Conservation (phyloP, 1,140 invertebrate genomes). For the Drosophila sturtevanti region DNA sequence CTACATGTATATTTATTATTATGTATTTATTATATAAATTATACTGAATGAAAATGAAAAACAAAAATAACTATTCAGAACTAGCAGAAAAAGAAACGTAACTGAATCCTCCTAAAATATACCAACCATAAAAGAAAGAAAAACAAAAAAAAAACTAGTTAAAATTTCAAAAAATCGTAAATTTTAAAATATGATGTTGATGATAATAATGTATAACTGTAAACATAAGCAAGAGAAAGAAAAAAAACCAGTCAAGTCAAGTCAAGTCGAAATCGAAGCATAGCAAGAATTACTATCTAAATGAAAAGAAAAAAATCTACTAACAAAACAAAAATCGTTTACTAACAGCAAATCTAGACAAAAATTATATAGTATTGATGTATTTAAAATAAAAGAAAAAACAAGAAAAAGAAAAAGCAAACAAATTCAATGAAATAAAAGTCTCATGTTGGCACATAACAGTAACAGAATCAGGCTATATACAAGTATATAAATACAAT, state of each 20-base stretch:
- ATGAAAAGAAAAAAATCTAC: constrained; percentile 40
- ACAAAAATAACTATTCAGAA: constrained; percentile 46
- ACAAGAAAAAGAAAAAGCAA: no score
- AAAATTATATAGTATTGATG: constrained; percentile 53
- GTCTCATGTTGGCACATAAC: constrained; percentile 16
- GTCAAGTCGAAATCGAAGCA: constrained; percentile 54
- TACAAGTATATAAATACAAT: constrained; percentile 33
- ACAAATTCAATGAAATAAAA: constrained; percentile 8
- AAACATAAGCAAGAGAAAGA: constrained; percentile 68
- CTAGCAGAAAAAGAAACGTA: constrained; percentile 64
- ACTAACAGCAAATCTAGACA: constrained; percentile 65
- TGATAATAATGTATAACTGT: constrained; percentile 68
- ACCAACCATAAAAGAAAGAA: constrained; percentile 47
- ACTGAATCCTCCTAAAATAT: constrained; percentile 73
- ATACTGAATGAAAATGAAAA: constrained; percentile 67
- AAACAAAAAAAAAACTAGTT: constrained; percentile 51
- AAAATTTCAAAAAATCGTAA: constrained; percentile 51
- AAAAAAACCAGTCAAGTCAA: constrained; percentile 74
- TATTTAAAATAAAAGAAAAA: constrained; percentile 36
- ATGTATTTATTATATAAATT: constrained; percentile 81
- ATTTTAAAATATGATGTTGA: constrained; percentile 54
- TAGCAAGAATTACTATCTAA: constrained; percentile 46
- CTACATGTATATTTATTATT: constrained; percentile 82
- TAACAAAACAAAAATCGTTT: constrained; percentile 61
- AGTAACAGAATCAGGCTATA: constrained; percentile 14